Conservation (phyloP, 2,888 invertebrate species). For the Idaea biselata region DNA sequence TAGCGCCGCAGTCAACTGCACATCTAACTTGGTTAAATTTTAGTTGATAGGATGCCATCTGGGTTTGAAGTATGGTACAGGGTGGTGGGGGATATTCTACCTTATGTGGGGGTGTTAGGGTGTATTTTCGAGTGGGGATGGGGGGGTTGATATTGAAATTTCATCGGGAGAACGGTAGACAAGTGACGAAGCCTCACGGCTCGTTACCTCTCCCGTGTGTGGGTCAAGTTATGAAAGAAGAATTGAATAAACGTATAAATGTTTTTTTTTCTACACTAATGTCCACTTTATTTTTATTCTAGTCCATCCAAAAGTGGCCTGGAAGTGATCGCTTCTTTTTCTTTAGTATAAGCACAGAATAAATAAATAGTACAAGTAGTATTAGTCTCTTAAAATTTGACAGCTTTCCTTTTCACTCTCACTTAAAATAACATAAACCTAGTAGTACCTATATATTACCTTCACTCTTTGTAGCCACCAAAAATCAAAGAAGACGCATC, state of each 20-base stretch:
- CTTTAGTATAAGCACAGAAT: no score
- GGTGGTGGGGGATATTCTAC: constrained; percentile 9
- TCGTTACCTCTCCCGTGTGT: constrained; percentile 40
- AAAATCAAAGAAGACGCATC: no score
- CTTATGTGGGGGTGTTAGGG: constrained; percentile 15
- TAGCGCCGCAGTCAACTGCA: constrained; percentile 5
- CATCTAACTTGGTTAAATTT: constrained; percentile 22
- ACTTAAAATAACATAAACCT: no score
- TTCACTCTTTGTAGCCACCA: no score
- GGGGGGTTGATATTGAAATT: constrained; percentile 49
- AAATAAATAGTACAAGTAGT: no score
- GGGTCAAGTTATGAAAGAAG: neutral
- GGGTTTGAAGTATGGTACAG: constrained; percentile 19
- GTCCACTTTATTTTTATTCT: no score
- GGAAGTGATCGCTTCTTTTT: no score
- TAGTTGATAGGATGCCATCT: constrained; percentile 40
- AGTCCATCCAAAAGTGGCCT: no score
- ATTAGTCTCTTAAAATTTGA: no score
- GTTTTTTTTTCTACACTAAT: neutral
- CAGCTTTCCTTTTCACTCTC: no score
- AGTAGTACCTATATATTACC: no score
- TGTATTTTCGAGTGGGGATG: constrained; percentile 21
- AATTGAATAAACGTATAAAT: neutral
- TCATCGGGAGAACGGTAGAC: constrained; percentile 42
- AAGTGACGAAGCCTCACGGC: constrained; percentile 48